phyloP scores from a whole-genome alignment of 2,888 invertebrate genomes.

The Drosophila nr. fundita region DNA sequence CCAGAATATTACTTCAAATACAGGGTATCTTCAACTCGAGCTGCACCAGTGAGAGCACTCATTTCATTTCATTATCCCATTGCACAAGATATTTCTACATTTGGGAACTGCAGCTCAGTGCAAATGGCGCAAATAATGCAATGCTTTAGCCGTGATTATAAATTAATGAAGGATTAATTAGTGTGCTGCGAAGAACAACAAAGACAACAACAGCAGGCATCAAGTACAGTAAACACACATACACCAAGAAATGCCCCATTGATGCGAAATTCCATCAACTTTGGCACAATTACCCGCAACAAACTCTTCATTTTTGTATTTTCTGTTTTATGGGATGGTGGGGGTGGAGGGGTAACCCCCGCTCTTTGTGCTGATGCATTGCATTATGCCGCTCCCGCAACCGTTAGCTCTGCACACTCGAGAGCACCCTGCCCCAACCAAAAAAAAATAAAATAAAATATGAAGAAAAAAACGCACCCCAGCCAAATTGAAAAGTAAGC shows the following conservation, averaged over 20 bases:
- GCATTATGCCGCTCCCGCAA: slow-evolving; percentile 57
- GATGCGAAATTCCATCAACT: slow-evolving; percentile 31
- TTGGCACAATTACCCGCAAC: slow-evolving; percentile 10
- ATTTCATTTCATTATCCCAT: too few relatives aligned
- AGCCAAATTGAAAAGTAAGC: slow-evolving; percentile 72
- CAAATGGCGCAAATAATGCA: slow-evolving; percentile 7
- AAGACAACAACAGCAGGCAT: slow-evolving; percentile 7
- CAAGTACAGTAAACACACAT: neutral
- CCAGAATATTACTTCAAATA: neutral
- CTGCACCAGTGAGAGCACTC: neutral
- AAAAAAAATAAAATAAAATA: neutral
- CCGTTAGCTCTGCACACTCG: slow-evolving; percentile 38
- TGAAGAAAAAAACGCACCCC: neutral
- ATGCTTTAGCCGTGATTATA: slow-evolving; percentile 14
- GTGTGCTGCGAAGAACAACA: neutral
- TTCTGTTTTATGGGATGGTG: too few relatives aligned
- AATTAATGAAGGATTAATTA: slow-evolving; percentile 28
- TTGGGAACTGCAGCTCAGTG: neutral
- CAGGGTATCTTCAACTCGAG: neutral
- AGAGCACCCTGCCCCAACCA: neutral
- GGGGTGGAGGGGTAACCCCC: too few relatives aligned
- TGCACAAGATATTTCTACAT: neutral
- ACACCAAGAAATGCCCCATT: slow-evolving; percentile 5
- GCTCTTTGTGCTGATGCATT: slow-evolving; percentile 60
- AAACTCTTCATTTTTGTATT: neutral